Base-by-base conservation (phyloP, 2,888 invertebrate genomes). In the Hirtodrosophila duncani region DNA sequence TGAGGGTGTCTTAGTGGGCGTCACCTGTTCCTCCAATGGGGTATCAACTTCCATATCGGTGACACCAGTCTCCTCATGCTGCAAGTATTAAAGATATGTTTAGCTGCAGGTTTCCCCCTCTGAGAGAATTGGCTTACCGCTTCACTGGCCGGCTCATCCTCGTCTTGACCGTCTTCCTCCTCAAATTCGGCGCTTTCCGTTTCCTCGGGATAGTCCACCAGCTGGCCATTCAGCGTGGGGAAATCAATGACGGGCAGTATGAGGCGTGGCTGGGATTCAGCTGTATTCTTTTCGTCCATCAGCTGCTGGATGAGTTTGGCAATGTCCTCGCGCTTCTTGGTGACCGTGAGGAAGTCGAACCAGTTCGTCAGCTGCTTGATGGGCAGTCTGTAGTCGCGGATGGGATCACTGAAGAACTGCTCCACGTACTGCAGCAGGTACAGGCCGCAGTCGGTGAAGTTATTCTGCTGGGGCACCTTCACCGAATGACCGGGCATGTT, bases 351-450 rank as follows among this genome's bases (percentile, higher is more conserved):
- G 81, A 93, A 92, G 60, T 93, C 92, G 85, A 98, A 98, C 98
- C 97, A 98, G 81, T 91, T 91, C 42, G 91, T 89, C 56, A 97
- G 87, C 57, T 92, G 91, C 84, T 92, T 93, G 69, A 97, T 95
- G 16, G 97, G 97, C 66, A 94, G 88, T 38, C 90, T 88, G 82
- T 94, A 97, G 86, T 96, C 94, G 66, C 89, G 88, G 44, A 97
- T 91, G 0, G 97, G 96, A 81, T 92, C 91, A 89, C 92, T 91
- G 86, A 98, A 97, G 88, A 99, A 98, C 55, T 94, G 94, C 88
- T 99, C 98, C 3, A 96, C 97, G 89, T 98, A 99, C 85, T 99
- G 97, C 43, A 99, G 88, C 51, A 99, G 89, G 87, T 94, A 99
- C 8, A 99, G 88, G 0, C 99, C 99, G 88, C 99, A 99, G 86